Evolutionary conservation across 2,113 vertebrate species (phyloP).

Genomic region (Raja brachyura): DNA sequence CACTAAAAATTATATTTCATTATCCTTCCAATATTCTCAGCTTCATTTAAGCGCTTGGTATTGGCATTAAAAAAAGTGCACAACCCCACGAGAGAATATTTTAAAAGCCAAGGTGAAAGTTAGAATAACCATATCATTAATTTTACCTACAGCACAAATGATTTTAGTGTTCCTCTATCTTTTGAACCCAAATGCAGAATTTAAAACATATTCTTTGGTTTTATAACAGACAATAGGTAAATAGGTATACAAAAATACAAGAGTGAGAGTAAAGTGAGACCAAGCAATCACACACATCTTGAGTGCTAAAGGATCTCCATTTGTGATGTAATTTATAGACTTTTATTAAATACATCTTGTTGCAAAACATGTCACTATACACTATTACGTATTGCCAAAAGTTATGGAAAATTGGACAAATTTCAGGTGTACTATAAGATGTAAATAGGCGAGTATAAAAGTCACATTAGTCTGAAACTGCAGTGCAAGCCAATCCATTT

Average conservation of each 20-base stretch:
- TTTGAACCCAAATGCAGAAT: neutral
- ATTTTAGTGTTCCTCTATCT: neutral
- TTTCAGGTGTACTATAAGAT: neutral
- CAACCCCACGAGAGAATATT: neutral
- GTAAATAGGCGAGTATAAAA: neutral
- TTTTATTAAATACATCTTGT: neutral
- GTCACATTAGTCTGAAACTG: neutral
- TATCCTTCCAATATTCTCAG: neutral
- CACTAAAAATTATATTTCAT: slow-evolving; percentile 29
- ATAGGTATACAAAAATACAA: neutral
- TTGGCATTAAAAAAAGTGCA: neutral
- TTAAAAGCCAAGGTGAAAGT: neutral
- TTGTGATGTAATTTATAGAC: neutral
- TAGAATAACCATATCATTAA: neutral
- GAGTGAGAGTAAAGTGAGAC: neutral
- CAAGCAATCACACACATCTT: neutral
- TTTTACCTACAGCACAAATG: neutral
- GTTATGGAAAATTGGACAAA: neutral
- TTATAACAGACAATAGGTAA: neutral
- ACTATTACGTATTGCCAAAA: neutral
- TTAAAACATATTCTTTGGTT: neutral
- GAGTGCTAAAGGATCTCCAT: neutral
- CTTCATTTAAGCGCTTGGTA: neutral
- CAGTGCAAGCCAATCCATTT: neutral
- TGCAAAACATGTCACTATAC: no score